A percentile compares a stretch with the other conserved stretches of the same genome.
phyloP scores from a whole-genome alignment of 2,797 vertebrate species.

The Molossus alvarezi region DNA sequence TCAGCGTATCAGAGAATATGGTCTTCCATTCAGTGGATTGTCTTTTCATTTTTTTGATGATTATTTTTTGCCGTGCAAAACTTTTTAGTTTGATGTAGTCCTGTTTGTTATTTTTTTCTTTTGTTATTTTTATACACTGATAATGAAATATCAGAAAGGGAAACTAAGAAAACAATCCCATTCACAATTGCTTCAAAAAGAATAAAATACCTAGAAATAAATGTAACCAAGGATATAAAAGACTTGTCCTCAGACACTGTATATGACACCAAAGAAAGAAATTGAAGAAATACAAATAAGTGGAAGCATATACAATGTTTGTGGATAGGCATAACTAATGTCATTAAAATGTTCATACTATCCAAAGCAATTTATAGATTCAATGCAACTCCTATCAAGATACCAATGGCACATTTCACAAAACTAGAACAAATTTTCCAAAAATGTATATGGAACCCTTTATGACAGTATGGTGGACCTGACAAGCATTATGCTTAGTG shows the following conservation, averaged over 20 bases:
- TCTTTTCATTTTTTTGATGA: neutral
- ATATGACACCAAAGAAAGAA: neutral
- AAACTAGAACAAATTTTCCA: neutral
- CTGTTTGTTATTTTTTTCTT: neutral
- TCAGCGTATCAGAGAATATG: neutral
- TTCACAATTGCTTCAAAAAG: neutral
- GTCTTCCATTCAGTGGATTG: neutral
- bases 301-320: neutral
- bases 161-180: neutral
- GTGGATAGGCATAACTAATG: neutral
- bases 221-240: neutral
- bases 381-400: neutral
- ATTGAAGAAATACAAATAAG: neutral
- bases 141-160: neutral
- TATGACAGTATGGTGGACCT: neutral
- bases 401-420: neutral
- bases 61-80: neutral
- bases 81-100: neutral
- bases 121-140: neutral
- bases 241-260: neutral
- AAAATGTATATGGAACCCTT: neutral
- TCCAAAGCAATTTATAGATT: neutral
- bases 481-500: neutral
- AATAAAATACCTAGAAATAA: neutral
- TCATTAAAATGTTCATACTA: neutral